phyloP scores from a whole-genome alignment of 2,113 vertebrate species.

The Sclerurus mexicanus region DNA sequence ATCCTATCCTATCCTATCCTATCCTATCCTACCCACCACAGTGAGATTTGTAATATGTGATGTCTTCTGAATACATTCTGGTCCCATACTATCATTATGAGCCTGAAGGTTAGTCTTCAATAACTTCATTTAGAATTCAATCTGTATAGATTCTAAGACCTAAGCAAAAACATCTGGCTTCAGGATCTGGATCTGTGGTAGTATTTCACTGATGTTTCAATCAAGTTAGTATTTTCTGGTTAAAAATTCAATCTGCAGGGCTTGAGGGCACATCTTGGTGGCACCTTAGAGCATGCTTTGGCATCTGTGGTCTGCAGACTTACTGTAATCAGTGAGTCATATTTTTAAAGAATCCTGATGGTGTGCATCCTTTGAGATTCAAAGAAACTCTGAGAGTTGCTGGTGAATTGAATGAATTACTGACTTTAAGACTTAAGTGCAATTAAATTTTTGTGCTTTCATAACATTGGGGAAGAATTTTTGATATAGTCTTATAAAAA shows the following conservation, averaged over 20 bases:
- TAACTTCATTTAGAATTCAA: background rate
- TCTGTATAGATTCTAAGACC: background rate
- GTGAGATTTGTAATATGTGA: background rate
- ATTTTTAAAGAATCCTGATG: background rate
- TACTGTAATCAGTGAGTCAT: background rate
- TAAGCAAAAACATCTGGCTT: background rate
- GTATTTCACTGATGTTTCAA: background rate
- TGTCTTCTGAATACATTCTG: background rate
- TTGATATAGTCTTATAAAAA: background rate
- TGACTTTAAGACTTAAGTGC: background rate
- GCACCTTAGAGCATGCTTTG: background rate
- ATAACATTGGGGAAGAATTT: background rate
- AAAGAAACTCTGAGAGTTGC: background rate
- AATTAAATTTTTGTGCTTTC: background rate
- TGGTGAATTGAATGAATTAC: background rate
- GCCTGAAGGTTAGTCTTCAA: background rate
- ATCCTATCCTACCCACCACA: background rate
- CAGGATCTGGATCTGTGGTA: background rate
- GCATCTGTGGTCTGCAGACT: background rate
- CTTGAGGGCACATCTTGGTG: background rate
- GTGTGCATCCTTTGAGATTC: background rate
- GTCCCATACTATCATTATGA: background rate
- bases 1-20: background rate
- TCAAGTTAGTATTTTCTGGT: background rate
- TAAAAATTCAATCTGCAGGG: background rate